Base-by-base conservation (phyloP, 2,113 vertebrate genomes). In the Aegypius monachus region DNA sequence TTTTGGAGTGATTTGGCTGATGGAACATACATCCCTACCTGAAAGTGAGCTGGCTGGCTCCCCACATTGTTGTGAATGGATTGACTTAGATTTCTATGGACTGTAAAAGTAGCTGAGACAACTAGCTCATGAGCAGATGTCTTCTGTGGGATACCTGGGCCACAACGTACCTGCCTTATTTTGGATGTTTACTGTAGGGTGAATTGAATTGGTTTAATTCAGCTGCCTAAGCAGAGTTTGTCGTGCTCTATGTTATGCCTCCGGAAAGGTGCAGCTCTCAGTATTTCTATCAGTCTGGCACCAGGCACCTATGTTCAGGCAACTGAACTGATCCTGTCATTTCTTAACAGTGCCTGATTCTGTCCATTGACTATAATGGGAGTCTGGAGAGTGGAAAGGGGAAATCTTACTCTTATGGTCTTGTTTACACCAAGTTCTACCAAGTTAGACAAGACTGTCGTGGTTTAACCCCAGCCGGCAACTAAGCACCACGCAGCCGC, bases 1-100 rank as follows among this genome's bases (percentile, higher is more conserved):
- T 85, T 90, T 73, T 85, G 43, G 53, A 72, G 29, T 4, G 5
- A 70, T 93, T 75, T 93, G 29, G 3, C 61, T 59, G 25, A 59
- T 7, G 45, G 50, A 81, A 7, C 2, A 5, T 14, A 26, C 0
- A 1, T 26, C 13, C 4, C 38, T n/a, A 14, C 47, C 52, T 67
- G 38, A 87, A 84, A 23, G 32, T 59, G 42, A 87, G 40, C 43
- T 88, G 56, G 5, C 9, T 52, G 22, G 5, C 18, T 83, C 42
- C 25, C 17, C 42, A 66, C 4, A 8, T 26, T n/a, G 18, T 3
- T 65, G 23, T 55, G 18, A 86, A 86, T 13, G 6, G 14, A 34
- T 29, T 59, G 23, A 53, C 36, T 50, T 42, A n/a, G 11, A 32
- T 79, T 84, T 59, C 68, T 87, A 2, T 10, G 22, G 42, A 62